A percentile compares a stretch with the other conserved stretches of the same genome.
These are phyloP conservation scores for Pseudococcus viburni DNA, from an alignment of 2,888 invertebrate genomes.

Conservation along the genomic window DNA sequence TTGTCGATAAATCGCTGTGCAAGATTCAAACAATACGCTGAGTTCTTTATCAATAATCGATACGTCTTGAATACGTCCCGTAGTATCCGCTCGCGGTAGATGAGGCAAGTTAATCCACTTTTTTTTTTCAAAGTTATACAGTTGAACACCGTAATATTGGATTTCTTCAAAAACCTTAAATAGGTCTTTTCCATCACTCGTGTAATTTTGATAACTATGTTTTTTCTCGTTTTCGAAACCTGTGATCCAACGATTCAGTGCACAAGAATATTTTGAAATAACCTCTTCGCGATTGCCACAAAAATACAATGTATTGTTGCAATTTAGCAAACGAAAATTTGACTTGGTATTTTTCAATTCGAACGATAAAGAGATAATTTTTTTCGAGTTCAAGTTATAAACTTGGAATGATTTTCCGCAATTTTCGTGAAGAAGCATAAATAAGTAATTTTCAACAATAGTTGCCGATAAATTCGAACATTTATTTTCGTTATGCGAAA, in stretches of 20 bases:
- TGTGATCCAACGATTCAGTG: neutral
- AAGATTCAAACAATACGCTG: neutral
- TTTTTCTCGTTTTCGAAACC: neutral
- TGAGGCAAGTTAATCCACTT: neutral
- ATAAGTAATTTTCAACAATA: too few relatives aligned
- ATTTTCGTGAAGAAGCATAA: neutral
- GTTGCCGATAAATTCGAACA: too few relatives aligned
- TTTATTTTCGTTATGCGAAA: too few relatives aligned
- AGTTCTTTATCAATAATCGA: neutral
- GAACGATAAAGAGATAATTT: neutral
- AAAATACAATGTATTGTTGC: neutral
- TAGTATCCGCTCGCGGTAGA: neutral
- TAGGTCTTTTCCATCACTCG: neutral
- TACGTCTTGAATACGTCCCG: neutral
- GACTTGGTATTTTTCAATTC: neutral
- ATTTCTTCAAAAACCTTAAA: neutral
- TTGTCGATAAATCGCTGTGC: neutral
- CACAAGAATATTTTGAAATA: neutral
- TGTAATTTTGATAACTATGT: neutral
- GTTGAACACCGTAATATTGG: neutral
- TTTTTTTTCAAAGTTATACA: neutral
- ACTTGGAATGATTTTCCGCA: neutral
- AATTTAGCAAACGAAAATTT: neutral
- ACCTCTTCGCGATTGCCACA: neutral
- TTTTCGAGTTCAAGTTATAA: neutral